Percentiles rank a stretch among this genome's conserved stretches.
Evolutionary conservation across 2,888 invertebrate genomes (phyloP).

Genomic region (Himalopsyche anomala): DNA sequence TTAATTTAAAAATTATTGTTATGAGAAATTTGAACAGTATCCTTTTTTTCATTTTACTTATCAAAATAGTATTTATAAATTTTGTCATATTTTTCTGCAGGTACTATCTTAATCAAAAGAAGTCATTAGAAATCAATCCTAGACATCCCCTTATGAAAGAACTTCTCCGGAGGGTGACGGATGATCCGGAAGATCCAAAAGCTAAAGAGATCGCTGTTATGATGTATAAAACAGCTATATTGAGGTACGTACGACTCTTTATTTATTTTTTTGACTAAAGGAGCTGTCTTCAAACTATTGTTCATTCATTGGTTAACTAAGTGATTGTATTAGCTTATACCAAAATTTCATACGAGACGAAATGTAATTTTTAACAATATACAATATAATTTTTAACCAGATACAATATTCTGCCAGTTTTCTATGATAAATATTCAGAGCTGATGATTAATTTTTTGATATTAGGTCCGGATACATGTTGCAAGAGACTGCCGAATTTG

Average conservation of each 20-base stretch:
- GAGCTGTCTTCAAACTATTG: too few species aligned
- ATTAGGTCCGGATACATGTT: conserved; percentile 92
- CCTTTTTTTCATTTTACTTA: not conserved
- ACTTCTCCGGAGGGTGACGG: conserved; percentile 87
- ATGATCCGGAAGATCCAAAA: conserved; percentile 85
- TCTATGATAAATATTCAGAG: not conserved
- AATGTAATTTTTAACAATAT: too few species aligned
- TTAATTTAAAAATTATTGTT: too few species aligned
- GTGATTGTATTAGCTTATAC: too few species aligned
- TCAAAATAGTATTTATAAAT: not conserved
- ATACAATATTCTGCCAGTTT: too few species aligned
- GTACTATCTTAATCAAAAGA: conserved; percentile 95
- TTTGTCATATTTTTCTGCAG: conserved; percentile 64
- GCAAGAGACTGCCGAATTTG: conserved; percentile 90
- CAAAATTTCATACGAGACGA: too few species aligned
- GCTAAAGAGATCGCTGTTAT: conserved; percentile 91
- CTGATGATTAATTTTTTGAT: not conserved
- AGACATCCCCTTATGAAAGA: conserved; percentile 97
- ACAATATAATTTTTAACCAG: too few species aligned
- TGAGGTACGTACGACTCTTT: conserved; percentile 73
- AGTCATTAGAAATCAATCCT: conserved; percentile 97
- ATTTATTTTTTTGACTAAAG: not conserved
- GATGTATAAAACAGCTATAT: conserved; percentile 94
- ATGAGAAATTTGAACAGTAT: too few species aligned
- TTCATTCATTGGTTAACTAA: too few species aligned